A percentile compares a stretch with the other conserved stretches of the same genome.
These are phyloP conservation scores for Scaptomyza tumidula DNA, from an alignment of 2,888 invertebrate species.

Conservation along the genomic window DNA sequence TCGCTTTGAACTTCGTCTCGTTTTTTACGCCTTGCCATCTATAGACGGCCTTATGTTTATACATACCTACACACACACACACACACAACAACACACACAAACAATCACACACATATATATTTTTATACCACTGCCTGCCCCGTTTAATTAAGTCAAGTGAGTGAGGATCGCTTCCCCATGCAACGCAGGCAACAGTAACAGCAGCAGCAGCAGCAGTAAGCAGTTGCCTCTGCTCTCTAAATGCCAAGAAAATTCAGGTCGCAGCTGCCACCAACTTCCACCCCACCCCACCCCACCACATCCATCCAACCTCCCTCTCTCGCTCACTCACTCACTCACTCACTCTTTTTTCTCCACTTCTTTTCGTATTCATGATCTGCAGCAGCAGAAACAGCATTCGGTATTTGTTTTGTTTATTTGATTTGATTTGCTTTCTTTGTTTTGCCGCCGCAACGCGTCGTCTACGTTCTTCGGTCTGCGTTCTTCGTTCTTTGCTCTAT, in stretches of 20 bases:
- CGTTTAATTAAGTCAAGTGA: constrained; percentile 81
- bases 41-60: constrained; percentile 48
- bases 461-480: constrained; percentile 5
- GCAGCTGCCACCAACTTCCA: constrained; percentile 46
- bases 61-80: constrained; percentile 25
- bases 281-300: background rate
- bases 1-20: constrained; percentile 74
- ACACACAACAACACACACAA: constrained; percentile 24
- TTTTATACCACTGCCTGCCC: constrained; percentile 66
- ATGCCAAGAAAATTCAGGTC: constrained; percentile 65
- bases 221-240: constrained; percentile 62
- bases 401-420: constrained; percentile 76
- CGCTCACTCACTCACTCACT: background rate
- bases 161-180: constrained; percentile 68
- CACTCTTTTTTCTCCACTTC: background rate
- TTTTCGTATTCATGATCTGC: constrained; percentile 8
- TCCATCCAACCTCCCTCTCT: background rate
- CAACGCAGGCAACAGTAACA: constrained; percentile 14
- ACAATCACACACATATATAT: constrained; percentile 37
- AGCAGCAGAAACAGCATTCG: constrained; percentile 26
- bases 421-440: constrained; percentile 71
- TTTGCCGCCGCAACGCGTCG: constrained; percentile 47
- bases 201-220: constrained; percentile 8
- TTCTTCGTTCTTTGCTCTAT: constrained; percentile 41
- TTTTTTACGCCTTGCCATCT: constrained; percentile 57